Evolutionary conservation across 2,797 vertebrate species (phyloP).

Genomic region (Mareca penelope): DNA sequence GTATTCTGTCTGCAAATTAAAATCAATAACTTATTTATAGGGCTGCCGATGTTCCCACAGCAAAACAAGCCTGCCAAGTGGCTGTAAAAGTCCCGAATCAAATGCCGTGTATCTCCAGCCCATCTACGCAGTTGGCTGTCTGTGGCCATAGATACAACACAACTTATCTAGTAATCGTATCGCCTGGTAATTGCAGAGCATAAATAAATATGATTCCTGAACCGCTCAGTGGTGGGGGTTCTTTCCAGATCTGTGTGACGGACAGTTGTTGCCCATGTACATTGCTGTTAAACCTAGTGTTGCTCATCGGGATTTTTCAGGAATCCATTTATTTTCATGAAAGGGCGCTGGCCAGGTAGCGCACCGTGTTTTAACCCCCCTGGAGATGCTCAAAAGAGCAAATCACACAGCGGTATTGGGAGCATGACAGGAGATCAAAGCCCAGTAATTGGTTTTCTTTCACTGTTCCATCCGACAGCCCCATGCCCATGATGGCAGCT

Average conservation of each 20-base stretch:
- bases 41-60: background rate
- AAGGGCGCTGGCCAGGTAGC: background rate
- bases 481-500: background rate
- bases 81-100: slow-evolving; percentile 13
- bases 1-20: slow-evolving; percentile 59
- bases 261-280: background rate
- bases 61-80: slow-evolving; percentile 20
- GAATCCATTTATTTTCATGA: background rate
- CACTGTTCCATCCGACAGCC: background rate
- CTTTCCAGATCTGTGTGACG: background rate
- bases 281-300: background rate
- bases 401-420: background rate
- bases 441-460: background rate
- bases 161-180: background rate
- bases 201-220: slow-evolving; percentile 7
- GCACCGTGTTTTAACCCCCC: background rate
- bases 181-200: background rate
- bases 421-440: background rate
- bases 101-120: background rate
- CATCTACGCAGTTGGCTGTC: background rate
- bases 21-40: slow-evolving; percentile 68
- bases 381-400: background rate
- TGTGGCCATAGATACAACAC: background rate
- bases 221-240: background rate
- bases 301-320: background rate